phyloP scores from a whole-genome alignment of 2,113 vertebrate genomes.

The Todiramphus saurophagus region DNA sequence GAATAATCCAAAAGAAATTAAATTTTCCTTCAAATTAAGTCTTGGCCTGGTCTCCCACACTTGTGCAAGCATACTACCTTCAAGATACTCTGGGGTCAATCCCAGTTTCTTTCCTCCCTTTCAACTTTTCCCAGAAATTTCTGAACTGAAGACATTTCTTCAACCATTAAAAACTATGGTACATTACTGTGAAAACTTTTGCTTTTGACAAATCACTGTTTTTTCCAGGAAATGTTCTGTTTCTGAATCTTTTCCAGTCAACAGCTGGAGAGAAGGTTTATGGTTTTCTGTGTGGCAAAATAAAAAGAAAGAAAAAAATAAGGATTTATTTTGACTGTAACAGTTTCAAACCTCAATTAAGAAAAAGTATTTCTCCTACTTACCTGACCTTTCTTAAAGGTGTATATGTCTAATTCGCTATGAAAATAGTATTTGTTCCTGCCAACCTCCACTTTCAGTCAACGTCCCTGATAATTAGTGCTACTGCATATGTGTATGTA shows the following conservation, averaged over 20 bases:
- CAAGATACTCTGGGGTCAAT: not conserved
- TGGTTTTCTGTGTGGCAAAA: not conserved
- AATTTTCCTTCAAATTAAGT: not conserved
- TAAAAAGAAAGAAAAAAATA: not conserved
- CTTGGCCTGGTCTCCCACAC: not conserved
- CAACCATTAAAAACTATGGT: not conserved
- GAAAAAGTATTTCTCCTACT: not conserved
- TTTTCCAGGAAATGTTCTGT: not conserved
- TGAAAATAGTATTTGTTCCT: not conserved
- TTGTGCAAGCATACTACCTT: not conserved
- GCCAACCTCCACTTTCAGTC: not conserved
- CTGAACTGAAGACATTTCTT: not conserved
- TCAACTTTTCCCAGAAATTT: not conserved
- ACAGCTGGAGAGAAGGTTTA: not conserved
- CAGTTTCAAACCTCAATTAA: not conserved
- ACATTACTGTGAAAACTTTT: not conserved
- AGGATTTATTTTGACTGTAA: conserved; percentile 1
- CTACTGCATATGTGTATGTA: not conserved
- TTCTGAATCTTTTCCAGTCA: not conserved
- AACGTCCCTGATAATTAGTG: not conserved
- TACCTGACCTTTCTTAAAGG: not conserved
- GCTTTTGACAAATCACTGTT: not conserved
- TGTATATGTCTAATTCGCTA: not conserved
- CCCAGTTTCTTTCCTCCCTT: not conserved
- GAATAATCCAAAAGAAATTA: not conserved